Percentiles rank a stretch among this genome's conserved stretches.
Conservation (phyloP, 2,888 invertebrate species). For the Taenaris catops region DNA sequence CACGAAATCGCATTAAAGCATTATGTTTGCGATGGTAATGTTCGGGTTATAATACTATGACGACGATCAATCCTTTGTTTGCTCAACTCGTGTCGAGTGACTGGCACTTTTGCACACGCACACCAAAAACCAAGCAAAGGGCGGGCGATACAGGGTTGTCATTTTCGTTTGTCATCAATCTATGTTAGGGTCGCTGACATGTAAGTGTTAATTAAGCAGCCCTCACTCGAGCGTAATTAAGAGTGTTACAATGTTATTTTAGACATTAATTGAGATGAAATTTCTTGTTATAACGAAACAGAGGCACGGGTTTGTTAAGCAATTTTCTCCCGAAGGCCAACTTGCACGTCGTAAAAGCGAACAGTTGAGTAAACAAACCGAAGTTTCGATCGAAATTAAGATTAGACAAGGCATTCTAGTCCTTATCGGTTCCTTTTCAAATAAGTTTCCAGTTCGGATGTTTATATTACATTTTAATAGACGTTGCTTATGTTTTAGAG, state of each 20-base stretch:
- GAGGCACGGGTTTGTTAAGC: conserved; percentile 43
- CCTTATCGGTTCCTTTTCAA: conserved; percentile 53
- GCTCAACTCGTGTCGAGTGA: conserved; percentile 54
- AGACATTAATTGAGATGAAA: conserved; percentile 79
- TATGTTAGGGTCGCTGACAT: conserved; percentile 75
- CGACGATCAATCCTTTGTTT: conserved; percentile 60
- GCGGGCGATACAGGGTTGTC: conserved; percentile 64
- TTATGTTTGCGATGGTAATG: conserved; percentile 55
- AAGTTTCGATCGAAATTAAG: conserved; percentile 65
- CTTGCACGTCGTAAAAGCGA: conserved; percentile 50
- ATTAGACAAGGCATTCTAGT: conserved; percentile 54
- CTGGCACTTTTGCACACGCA: conserved; percentile 60
- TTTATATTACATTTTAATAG: too few relatives aligned
- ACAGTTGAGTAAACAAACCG: conserved; percentile 58
- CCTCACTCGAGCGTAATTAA: conserved; percentile 77
- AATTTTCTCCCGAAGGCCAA: conserved; percentile 61
- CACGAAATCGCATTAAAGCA: conserved; percentile 71
- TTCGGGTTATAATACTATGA: conserved; percentile 44
- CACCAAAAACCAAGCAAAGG: conserved; percentile 54
- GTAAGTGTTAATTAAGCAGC: conserved; percentile 79
- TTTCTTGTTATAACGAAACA: conserved; percentile 71
- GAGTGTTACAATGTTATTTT: conserved; percentile 78
- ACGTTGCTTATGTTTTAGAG: too few relatives aligned
- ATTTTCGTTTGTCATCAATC: conserved; percentile 79
- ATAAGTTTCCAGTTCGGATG: conserved; percentile 33